Conservation (phyloP, 2,113 vertebrate species). For the Hippocampus abdominalis region DNA sequence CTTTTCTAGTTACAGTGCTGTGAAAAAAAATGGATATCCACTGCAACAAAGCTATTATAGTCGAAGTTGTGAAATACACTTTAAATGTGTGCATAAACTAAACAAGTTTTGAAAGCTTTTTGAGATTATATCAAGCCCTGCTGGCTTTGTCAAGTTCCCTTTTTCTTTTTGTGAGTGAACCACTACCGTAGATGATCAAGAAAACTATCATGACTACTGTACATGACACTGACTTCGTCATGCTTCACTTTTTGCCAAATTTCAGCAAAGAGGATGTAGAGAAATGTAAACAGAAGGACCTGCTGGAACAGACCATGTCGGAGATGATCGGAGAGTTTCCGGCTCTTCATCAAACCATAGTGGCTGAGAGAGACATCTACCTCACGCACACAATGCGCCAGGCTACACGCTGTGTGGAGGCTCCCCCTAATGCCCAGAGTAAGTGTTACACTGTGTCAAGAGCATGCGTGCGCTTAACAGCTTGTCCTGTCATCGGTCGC, state of each 20-base stretch:
- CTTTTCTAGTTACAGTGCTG: too few relatives aligned
- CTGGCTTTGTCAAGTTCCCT: neutral
- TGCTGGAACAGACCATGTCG: conserved; percentile 97
- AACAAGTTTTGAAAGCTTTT: neutral
- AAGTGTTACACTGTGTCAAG: conserved; percentile 31
- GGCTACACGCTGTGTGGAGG: conserved; percentile 89
- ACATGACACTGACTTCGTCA: neutral
- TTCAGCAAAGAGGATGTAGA: conserved; percentile 97
- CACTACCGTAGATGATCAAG: neutral
- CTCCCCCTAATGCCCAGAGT: conserved; percentile 78
- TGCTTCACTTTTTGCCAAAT: conserved; percentile 13
- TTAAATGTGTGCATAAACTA: neutral
- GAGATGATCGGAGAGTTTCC: conserved; percentile 99
- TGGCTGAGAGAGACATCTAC: conserved; percentile 93
- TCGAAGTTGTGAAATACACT: neutral
- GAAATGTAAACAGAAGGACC: conserved; percentile 97
- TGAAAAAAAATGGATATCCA: neutral
- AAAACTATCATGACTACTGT: neutral
- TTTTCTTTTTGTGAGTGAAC: conserved; percentile 3
- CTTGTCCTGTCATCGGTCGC: too few relatives aligned
- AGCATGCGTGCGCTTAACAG: neutral
- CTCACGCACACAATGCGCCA: conserved; percentile 94
- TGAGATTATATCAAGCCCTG: neutral
- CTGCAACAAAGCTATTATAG: neutral
- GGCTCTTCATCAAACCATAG: conserved; percentile 94